These are phyloP conservation scores for Danaus melanippus DNA, from an alignment of 1,140 invertebrate species.

Conservation along the genomic window DNA sequence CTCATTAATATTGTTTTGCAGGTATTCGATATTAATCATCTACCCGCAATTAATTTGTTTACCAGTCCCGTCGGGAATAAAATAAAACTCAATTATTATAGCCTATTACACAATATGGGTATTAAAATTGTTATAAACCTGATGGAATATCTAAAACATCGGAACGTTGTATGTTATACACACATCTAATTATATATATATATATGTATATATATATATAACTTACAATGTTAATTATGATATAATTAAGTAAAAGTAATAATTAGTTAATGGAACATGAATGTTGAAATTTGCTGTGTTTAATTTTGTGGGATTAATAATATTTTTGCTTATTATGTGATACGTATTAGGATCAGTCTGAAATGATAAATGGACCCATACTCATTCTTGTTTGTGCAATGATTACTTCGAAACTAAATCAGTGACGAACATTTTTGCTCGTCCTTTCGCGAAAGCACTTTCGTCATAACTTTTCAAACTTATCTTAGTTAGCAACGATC, in stretches of 20 bases:
- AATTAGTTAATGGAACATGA: no score
- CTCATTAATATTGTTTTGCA: neutral
- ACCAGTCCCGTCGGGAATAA: conserved; percentile 7
- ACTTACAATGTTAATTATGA: no score
- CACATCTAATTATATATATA: no score
- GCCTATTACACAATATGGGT: conserved; percentile 4
- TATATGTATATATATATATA: no score
- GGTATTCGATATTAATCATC: conserved; percentile 11
- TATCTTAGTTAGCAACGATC: conserved; percentile 65
- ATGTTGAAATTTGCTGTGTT: no score
- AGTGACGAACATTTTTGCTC: conserved; percentile 51
- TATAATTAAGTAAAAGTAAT: no score
- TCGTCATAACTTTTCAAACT: conserved; percentile 63
- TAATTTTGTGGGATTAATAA: no score
- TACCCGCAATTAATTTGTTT: conserved; percentile 14
- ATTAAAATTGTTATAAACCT: neutral
- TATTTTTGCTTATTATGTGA: no score
- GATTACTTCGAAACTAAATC: conserved; percentile 46
- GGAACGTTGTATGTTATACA: no score
- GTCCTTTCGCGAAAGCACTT: conserved; percentile 41
- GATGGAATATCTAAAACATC: no score
- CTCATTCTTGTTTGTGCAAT: conserved; percentile 43
- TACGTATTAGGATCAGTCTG: no score
- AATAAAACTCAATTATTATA: conserved; percentile 14
- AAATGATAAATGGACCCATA: conserved; percentile 12